Evolutionary conservation across 2,113 vertebrate species (phyloP), one percentile per base, ranked within the genome.

Genomic region (Clarias gariepinus): DNA sequence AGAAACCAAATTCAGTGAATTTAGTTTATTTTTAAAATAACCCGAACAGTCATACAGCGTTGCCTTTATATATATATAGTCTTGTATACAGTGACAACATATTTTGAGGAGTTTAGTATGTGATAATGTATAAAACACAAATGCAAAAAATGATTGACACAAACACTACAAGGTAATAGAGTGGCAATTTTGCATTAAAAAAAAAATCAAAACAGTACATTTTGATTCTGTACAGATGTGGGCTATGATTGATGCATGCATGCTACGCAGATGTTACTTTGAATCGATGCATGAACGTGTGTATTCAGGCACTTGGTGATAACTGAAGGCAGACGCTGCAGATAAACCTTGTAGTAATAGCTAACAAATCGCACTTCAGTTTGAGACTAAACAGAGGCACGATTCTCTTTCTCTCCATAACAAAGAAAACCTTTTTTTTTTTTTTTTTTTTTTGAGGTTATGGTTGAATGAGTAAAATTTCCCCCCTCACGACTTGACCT

Each of bases 251-350:
- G 68, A 82, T 15, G 41, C 19, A 7, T 23, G 33, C 30, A 41
- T 15, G 78, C 78, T 41, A 55, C 4, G 3, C 52, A 57, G 57
- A 61, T 0, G 57, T 61, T 25, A 25, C 30, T 25, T 7, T 36
- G 78, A 41, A 71, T 33, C 47, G 7, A 9, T 21, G 55, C 63
- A 3, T 52, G 7, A 18, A 60, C 6, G 55, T 33, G 25, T 63
- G 28, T 55, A 28, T n/a, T 60, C n/a, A 84, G 83, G 83, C 69
- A 84, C 83, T 84, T 84, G 2, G 83, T 84, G 83, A 61, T 3
- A 83, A 69, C 12, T 71, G 47, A 69, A 55, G 81, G 64, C 47
- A 55, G 61, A 82, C 25, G 21, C 81, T n/a, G 23, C 33, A 66
- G 36, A 82, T n/a, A 16, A 52, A 53, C 13, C 61, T 30, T 19